Evolutionary conservation across 1,140 invertebrate species (phyloP), one percentile per base, ranked within the genome.

Genomic region (Drosophila sechellia): DNA sequence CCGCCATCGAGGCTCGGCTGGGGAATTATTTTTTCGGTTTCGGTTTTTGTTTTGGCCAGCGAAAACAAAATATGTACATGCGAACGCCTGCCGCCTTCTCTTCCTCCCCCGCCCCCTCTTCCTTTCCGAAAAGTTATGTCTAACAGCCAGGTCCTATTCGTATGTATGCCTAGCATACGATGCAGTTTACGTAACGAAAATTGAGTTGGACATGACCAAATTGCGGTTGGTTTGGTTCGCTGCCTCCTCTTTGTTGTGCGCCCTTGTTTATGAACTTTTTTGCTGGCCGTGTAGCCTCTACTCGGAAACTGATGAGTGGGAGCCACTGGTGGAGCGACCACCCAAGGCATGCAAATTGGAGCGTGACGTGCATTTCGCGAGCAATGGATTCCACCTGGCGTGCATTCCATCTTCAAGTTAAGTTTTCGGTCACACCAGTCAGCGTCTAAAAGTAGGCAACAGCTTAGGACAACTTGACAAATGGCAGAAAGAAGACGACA

Each of bases 181-280:
- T 86, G 83, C 81, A 86, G 79, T 86, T 86, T 86, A 83, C 81
- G 83, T 86, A 87, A 81, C 81, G 78, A 87, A 86, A 86, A 86
- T 86, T 86, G 83, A 86, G 81, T 86, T 86, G 83, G 79, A 86
- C 81, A 87, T 86, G 81, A 81, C 77, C 81, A 79, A 86, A 86
- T 87, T 86, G 83, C 70, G 81, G 81, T 87, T 87, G 77, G 81
- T 52, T 73, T 64, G 81, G 59, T 57, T 78, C 52, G 60, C 40
- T 71, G 48, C 34, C 49, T 31, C 27, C 27, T 69, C 61, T 63
- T 20, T 57, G 42, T 57, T 63, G 22, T 43, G 27, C 13, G 6
- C 17, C 45, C 31, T 50, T 48, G 46, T 48, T 43, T 43, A 48
- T 55, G 52, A 50, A 50, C 27, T 27, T 31, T 50, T 59, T 71